A percentile compares a stretch with the other conserved stretches of the same genome.
These are phyloP conservation scores for Sminthurinus aureus DNA, from an alignment of 2,888 invertebrate species.

Conservation along the genomic window DNA sequence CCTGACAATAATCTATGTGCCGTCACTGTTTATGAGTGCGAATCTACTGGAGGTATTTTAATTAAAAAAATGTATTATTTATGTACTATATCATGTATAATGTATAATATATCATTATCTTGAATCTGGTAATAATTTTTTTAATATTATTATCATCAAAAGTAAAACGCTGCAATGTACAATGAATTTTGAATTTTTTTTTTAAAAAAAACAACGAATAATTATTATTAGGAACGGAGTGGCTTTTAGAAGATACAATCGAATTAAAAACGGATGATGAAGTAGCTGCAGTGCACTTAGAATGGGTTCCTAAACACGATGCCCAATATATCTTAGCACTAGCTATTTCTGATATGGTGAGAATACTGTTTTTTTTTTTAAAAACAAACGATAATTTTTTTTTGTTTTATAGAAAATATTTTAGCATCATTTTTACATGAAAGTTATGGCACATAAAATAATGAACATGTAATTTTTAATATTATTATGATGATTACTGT, in stretches of 20 bases:
- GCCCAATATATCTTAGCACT: constrained; percentile 98
- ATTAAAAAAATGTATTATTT: constrained; percentile 3
- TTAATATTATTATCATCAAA: not conserved
- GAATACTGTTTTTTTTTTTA: constrained; percentile 31
- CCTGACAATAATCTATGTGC: constrained; percentile 54
- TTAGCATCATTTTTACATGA: no score
- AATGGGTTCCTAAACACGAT: constrained; percentile 99
- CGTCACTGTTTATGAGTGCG: constrained; percentile 98
- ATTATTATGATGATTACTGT: no score
- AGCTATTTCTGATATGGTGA: constrained; percentile 85
- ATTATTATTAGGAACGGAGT: constrained; percentile 67
- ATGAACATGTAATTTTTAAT: no score
- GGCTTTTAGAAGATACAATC: constrained; percentile 95
- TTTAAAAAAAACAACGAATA: not conserved
- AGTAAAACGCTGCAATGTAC: not conserved
- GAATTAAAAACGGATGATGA: constrained; percentile 74
- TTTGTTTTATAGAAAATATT: no score
- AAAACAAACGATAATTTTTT: not conserved
- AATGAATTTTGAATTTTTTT: not conserved
- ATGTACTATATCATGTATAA: not conserved
- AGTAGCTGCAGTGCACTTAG: constrained; percentile 77
- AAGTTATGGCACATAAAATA: no score
- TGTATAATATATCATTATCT: no score
- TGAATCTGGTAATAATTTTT: not conserved
- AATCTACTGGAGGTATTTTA: constrained; percentile 85